Base-by-base conservation (phyloP, 2,888 invertebrate species). In the Heliconius erato region DNA sequence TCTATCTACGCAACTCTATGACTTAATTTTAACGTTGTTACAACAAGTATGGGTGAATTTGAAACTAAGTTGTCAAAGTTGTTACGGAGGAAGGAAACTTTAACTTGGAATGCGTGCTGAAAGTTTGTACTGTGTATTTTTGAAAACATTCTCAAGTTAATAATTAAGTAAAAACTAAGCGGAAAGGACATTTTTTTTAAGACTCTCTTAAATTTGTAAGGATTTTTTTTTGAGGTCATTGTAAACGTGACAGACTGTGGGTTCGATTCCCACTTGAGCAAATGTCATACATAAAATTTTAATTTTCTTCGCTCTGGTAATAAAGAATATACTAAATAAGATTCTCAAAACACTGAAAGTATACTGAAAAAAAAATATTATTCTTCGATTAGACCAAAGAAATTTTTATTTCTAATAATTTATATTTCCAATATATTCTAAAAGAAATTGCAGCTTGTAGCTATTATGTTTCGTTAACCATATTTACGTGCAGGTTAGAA, bases 31-130 rank as follows among this genome's bases (percentile, higher is more conserved):
- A 26, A 72, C 72, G 44, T 26, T n/a, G 59, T n/a, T 35, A n/a
- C 35, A 67, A 78, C 78, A 49, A 78, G 78, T 68, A 67, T 67
- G 44, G 78, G 78, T 68, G 44, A 68, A 28, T 78, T 78, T 78
- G 67, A 44, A 78, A 78, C 78, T 78, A 32, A 67, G 78, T 78
- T 78, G 49, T 44, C 28, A 67, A 23, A 40, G 78, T 78, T 78
- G 78, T 67, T 78, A 40, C 26, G 65, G 28, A 68, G 44, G 67
- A 78, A 28, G 68, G 40, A 78, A 78, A 78, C 49, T 78, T 67
- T 67, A 49, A 78, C 65, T 78, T 76, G 63, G 35, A 26, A 9
- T 76, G 63, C 59, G 76, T 76, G 76, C 40, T n/a, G 4, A 7
- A 76, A 76, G 26, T 72, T 72, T 63, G 7, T 35, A n/a, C 76